Evolutionary conservation across 2,113 vertebrate species (phyloP), one percentile per base, ranked within the genome.

Genomic region (Odontesthes bonariensis): DNA sequence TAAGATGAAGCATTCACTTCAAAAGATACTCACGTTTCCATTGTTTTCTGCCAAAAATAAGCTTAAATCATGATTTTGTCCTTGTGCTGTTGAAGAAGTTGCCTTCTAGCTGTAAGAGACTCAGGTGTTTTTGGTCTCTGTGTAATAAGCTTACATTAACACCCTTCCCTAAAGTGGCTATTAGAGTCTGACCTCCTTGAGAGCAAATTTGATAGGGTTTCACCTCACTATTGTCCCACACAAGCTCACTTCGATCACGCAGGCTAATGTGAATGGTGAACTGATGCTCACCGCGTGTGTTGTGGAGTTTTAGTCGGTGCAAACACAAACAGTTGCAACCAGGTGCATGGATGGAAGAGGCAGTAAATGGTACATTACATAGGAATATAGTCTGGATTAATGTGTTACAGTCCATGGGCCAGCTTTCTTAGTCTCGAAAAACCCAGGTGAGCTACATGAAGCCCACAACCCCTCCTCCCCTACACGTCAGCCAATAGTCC

Each of bases 141-240:
- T 63, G 61, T 87, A 91, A 87, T 87, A 81, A 86, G 84, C 63
- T 85, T 87, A 85, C 76, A 84, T 79, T 87, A 88, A 91, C 74
- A 81, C 79, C 81, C 77, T 81, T 75, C 60, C 60, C 67, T 70
- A 67, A 35, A 79, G 66, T 69, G 63, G 83, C 66, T 77, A 80
- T 55, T 42, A 73, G 62, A 58, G 73, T 68, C 75, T 72, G 73
- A 33, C 81, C 69, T 77, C 71, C 73, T 70, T 52, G 9, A 86
- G 78, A 77, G 76, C 71, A 69, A 82, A 86, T 77, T 67, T 82
- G 69, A 82, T 85, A 38, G 10, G 35, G 35, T 33, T 3, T 33
- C 5, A 7, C 31, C 31, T 7, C 13, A 32, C 27, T 9, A 33
- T 55, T 8, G 53, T 57, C 14, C 31, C 14, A 57, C 31, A 57